Base-by-base conservation (phyloP, 2,888 invertebrate genomes). In the Ectobius pallidus region DNA sequence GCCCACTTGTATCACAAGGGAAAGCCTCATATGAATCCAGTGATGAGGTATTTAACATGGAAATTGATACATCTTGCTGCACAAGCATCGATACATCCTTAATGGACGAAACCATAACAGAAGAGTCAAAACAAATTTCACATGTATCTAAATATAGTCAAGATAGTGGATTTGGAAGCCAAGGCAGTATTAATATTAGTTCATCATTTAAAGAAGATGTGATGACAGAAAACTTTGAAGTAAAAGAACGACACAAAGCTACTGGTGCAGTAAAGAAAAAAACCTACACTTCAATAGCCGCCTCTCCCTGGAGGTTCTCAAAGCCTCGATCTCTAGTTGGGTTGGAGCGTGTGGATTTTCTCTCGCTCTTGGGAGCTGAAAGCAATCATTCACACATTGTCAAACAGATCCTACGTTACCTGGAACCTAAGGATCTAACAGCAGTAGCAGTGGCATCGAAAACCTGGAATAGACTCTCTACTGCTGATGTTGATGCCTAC, bases 391-490 rank as follows among this genome's bases (percentile, higher is more conserved):
- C 49, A 16, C 34, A 44, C 3, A 55, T 70, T 14, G 18, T 72
- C 18, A 63, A 67, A 18, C 32, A 34, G 27, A 67, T 74, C 20
- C 58, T 75, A 3, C 71, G 69, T n/a, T 76, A 71, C 27, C 63
- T 79, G 18, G 30, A 72, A 9, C 73, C 73, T 46, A 73, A 77
- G 25, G 78, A 78, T 73, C 61, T 79, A 4, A 65, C 76, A 18
- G 65, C 73, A 25, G 68, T 77, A 71, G 76, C 77, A 69, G 75
- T 77, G 72, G 79, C 78, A 63, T 77, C 74, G 7, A 73, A 72
- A 44, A 34, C 72, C 44, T 79, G 79, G 77, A 22, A 27, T 20
- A 62, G 14, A 9, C 7, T 73, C 7, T 39, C 58, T n/a, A 39
- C 20, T 27, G 32, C 30, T 20, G 73, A 73, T 44, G 42, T 25